phyloP scores from a whole-genome alignment of 1,140 invertebrate species.

The Telenomus remus region DNA sequence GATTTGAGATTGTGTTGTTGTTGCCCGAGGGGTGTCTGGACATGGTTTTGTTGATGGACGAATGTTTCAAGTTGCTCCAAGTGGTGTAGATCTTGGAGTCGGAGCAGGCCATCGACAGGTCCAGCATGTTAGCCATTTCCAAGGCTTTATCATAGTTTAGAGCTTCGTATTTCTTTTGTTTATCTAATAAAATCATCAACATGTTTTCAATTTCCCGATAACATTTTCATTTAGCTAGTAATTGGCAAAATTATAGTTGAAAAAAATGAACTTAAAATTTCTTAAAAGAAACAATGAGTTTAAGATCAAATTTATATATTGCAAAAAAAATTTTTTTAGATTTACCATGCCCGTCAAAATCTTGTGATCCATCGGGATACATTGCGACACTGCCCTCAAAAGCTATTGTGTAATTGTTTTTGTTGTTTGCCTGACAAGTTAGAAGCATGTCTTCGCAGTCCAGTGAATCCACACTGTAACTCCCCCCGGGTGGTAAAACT shows the following conservation, averaged over 20 bases:
- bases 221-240: too few species aligned
- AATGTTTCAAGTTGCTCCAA: slow-evolving; percentile 86
- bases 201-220: too few species aligned
- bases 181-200: slow-evolving; percentile 65
- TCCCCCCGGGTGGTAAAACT: slow-evolving; percentile 79
- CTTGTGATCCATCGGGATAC: slow-evolving; percentile 89
- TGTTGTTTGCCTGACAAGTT: slow-evolving; percentile 89
- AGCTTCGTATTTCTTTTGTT: slow-evolving; percentile 66
- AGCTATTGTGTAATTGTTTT: slow-evolving; percentile 95
- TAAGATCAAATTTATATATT: too few species aligned
- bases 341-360: slow-evolving; percentile 81
- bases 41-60: slow-evolving; percentile 71
- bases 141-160: slow-evolving; percentile 65
- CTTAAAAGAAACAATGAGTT: too few species aligned
- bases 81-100: slow-evolving; percentile 87
- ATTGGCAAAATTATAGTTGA: too few species aligned
- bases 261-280: too few species aligned
- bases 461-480: slow-evolving; percentile 92
- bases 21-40: slow-evolving; percentile 85
- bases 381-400: slow-evolving; percentile 91
- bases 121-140: slow-evolving; percentile 74
- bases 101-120: slow-evolving; percentile 87
- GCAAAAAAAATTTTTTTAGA: too few species aligned
- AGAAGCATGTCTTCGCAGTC: slow-evolving; percentile 93
- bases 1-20: slow-evolving; percentile 79